Percentiles rank a stretch among this genome's conserved stretches.
These are phyloP conservation scores for Paracentrotus lividus DNA, from an alignment of 53 echinoderm and acorn worm genomes.

Conservation along the genomic window DNA sequence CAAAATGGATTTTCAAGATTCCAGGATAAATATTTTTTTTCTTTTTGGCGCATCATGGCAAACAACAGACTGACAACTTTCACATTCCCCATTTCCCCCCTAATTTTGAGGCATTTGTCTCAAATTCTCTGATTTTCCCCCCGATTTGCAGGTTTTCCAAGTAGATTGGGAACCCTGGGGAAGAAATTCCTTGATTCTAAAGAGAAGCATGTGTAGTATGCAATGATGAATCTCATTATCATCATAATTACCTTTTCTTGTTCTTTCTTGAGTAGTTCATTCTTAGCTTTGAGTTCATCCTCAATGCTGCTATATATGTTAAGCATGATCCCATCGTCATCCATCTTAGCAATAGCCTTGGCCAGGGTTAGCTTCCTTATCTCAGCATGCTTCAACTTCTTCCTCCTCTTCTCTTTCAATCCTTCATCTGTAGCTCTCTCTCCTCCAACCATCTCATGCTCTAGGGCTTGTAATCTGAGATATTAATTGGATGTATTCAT, in stretches of 20 bases:
- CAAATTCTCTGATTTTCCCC: too few relatives aligned
- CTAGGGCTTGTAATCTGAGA: constrained; percentile 89
- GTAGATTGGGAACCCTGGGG: too few relatives aligned
- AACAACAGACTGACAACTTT: too few relatives aligned
- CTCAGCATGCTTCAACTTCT: constrained; percentile 98
- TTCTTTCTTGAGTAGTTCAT: constrained; percentile 87
- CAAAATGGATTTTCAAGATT: too few relatives aligned
- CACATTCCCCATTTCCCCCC: too few relatives aligned
- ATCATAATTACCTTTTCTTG: constrained; percentile 75
- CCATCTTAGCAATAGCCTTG: constrained; percentile 99
- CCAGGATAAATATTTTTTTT: too few relatives aligned
- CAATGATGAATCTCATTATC: too few relatives aligned
- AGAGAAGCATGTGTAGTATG: too few relatives aligned
- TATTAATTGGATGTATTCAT: not conserved
- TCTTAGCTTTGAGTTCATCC: constrained; percentile 96
- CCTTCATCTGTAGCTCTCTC: constrained; percentile 89
- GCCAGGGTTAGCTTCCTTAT: constrained; percentile 96
- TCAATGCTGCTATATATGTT: constrained; percentile 99
- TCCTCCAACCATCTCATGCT: constrained; percentile 96
- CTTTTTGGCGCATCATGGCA: too few relatives aligned
- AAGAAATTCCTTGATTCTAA: too few relatives aligned
- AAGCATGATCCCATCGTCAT: constrained; percentile 99
- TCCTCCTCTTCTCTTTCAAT: constrained; percentile 95
- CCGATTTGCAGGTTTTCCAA: too few relatives aligned
- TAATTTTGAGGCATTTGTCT: too few relatives aligned